phyloP scores from a whole-genome alignment of 1,140 invertebrate genomes.

The Pseudomyrmex pallidus region DNA sequence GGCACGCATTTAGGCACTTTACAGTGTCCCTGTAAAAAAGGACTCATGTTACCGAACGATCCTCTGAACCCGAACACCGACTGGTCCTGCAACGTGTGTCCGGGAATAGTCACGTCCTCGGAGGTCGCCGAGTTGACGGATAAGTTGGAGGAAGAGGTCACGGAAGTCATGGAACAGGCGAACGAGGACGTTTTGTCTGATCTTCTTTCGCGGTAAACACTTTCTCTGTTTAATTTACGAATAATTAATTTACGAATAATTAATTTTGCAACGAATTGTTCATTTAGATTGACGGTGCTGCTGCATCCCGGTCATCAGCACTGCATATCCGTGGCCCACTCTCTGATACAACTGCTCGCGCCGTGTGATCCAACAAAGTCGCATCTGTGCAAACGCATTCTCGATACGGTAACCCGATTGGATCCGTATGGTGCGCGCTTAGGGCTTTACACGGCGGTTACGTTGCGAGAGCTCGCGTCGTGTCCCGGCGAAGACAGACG shows the following conservation, averaged over 20 bases:
- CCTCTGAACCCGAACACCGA: slow-evolving; percentile 89
- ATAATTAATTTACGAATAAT: neutral
- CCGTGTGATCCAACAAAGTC: slow-evolving; percentile 86
- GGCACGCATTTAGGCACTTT: slow-evolving; percentile 91
- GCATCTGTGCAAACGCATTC: slow-evolving; percentile 89
- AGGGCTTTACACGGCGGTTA: slow-evolving; percentile 89
- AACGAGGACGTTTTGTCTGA: slow-evolving; percentile 74
- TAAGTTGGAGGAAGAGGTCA: slow-evolving; percentile 91
- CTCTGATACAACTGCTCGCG: slow-evolving; percentile 89
- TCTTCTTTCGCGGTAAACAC: slow-evolving; percentile 78
- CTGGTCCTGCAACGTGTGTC: slow-evolving; percentile 91
- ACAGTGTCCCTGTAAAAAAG: slow-evolving; percentile 88
- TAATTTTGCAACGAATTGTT: slow-evolving; percentile 2
- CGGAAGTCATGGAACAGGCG: slow-evolving; percentile 85
- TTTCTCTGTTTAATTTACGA: neutral
- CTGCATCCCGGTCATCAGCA: slow-evolving; percentile 94
- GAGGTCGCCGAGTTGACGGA: slow-evolving; percentile 88
- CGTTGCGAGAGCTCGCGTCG: slow-evolving; percentile 88
- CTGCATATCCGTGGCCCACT: slow-evolving; percentile 91
- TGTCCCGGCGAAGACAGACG: slow-evolving; percentile 85
- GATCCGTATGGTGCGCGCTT: slow-evolving; percentile 90
- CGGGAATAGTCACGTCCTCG: slow-evolving; percentile 85
- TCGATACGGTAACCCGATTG: slow-evolving; percentile 87
- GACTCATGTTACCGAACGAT: slow-evolving; percentile 88
- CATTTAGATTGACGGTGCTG: slow-evolving; percentile 86